Evolutionary conservation across 2,797 vertebrate genomes (phyloP).

Genomic region (Morus bassanus): DNA sequence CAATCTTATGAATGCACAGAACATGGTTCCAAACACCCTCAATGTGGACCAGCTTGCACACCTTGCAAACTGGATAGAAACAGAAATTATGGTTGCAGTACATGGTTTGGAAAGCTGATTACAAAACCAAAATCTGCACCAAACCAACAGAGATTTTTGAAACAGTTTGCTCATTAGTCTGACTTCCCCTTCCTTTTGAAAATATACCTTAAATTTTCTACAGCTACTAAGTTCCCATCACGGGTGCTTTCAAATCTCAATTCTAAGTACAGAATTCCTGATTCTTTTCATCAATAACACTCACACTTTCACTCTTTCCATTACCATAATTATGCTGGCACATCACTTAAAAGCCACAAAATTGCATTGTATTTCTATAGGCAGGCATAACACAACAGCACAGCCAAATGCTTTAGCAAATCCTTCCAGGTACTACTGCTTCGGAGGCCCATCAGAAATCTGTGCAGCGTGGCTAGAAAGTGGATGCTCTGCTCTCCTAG

Average conservation of each 20-base stretch:
- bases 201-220: not conserved
- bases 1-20: not conserved
- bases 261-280: not conserved
- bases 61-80: not conserved
- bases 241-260: not conserved
- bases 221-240: not conserved
- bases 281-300: not conserved
- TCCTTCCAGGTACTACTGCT: not conserved
- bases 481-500: not conserved
- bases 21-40: not conserved
- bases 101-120: not conserved
- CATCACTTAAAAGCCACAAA: not conserved
- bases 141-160: not conserved
- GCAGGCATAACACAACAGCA: not conserved
- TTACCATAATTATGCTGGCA: not conserved
- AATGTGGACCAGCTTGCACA: rapidly evolving
- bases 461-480: not conserved
- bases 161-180: not conserved
- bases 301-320: not conserved
- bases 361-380: not conserved
- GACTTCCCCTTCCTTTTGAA: not conserved
- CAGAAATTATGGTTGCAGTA: not conserved
- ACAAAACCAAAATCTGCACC: not conserved
- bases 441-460: not conserved
- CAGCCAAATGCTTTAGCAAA: not conserved